Evolutionary conservation across 1,140 invertebrate species (phyloP).

Genomic region (Lasaia peninsularis): DNA sequence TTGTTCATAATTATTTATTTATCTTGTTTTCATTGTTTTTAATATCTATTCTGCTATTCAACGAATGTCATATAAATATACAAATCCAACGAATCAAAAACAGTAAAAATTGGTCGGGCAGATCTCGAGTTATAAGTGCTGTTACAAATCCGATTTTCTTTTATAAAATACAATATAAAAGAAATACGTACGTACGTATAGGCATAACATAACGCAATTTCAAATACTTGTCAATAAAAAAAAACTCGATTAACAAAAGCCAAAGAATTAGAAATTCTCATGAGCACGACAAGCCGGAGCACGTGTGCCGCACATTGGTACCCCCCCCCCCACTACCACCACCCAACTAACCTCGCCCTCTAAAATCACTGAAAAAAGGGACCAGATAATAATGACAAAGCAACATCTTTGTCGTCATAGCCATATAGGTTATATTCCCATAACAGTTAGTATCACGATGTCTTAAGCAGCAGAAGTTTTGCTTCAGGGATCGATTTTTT

Average conservation of each 20-base stretch:
- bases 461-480: background rate
- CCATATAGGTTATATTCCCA: slow-evolving; percentile 32
- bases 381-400: slow-evolving; percentile 39
- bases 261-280: slow-evolving; percentile 72
- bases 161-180: too few species aligned
- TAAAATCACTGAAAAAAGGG: slow-evolving; percentile 60
- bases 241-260: slow-evolving; percentile 32
- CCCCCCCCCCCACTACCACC: slow-evolving; percentile 40
- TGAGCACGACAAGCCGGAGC: slow-evolving; percentile 45
- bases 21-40: too few species aligned
- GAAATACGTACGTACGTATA: too few species aligned
- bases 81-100: too few species aligned
- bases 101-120: too few species aligned
- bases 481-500: slow-evolving; percentile 6
- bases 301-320: slow-evolving; percentile 62
- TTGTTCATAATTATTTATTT: too few species aligned
- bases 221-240: background rate
- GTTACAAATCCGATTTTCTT: too few species aligned
- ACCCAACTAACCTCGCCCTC: slow-evolving; percentile 48
- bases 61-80: too few species aligned
- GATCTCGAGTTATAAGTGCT: too few species aligned
- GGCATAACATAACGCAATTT: too few species aligned
- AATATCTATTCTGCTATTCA: too few species aligned
- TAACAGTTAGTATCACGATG: background rate
- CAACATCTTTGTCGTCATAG: slow-evolving; percentile 29